Evolutionary conservation across 64 coral and sea anemone genomes (phyloP).

Genomic region (Montipora efflorescens): DNA sequence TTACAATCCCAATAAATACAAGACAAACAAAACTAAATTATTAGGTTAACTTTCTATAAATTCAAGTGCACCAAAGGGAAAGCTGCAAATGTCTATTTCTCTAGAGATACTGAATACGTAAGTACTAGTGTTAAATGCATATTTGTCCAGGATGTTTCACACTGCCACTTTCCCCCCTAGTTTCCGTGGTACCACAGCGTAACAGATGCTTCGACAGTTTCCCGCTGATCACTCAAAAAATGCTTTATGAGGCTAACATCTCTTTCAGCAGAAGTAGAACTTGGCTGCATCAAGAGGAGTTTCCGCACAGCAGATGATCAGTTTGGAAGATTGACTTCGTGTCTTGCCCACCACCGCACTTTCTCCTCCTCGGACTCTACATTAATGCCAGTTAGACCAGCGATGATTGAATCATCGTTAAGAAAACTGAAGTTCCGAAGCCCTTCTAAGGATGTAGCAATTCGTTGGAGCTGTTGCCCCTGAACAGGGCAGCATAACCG

Average conservation of each 20-base stretch:
- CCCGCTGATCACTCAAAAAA: constrained; percentile 61
- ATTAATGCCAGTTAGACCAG: too few relatives aligned
- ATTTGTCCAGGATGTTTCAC: too few relatives aligned
- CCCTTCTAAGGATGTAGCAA: constrained; percentile 4
- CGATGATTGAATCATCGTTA: too few relatives aligned
- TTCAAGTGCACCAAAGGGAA: too few relatives aligned
- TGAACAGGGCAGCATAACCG: neutral
- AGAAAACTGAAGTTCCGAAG: neutral
- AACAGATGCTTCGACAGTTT: constrained; percentile 56
- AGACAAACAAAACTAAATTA: too few relatives aligned
- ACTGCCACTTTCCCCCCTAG: too few relatives aligned
- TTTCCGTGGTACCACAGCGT: constrained; percentile 37
- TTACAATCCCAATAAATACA: too few relatives aligned
- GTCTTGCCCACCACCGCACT: constrained; percentile 39
- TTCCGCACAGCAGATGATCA: constrained; percentile 46
- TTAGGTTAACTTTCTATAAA: too few relatives aligned
- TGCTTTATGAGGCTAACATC: constrained; percentile 50
- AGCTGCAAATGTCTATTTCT: too few relatives aligned
- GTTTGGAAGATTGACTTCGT: constrained; percentile 1
- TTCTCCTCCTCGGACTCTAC: constrained; percentile 8
- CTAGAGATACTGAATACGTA: too few relatives aligned
- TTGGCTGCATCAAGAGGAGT: constrained; percentile 17
- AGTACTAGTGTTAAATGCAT: too few relatives aligned
- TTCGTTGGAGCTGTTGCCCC: constrained; percentile 1
- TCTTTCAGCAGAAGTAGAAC: constrained; percentile 38